Evolutionary conservation across 2,113 vertebrate species (phyloP).

Genomic region (Paramisgurnus dabryanus): DNA sequence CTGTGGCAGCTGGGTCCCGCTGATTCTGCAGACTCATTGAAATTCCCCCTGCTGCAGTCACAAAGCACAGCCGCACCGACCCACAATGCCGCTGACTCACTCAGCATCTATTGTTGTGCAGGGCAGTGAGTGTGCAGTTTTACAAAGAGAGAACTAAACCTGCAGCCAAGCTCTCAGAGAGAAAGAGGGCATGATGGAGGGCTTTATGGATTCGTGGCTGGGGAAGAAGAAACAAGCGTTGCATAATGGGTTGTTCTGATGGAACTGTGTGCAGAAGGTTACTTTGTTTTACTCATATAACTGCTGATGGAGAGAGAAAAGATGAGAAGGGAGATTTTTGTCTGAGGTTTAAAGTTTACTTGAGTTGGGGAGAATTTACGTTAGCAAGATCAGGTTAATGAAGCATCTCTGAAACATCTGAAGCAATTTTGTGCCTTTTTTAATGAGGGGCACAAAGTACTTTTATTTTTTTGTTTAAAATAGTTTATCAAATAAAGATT

Average conservation of each 20-base stretch:
- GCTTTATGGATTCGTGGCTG: slow-evolving; percentile 17
- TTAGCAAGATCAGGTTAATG: not conserved
- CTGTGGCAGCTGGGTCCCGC: slow-evolving; percentile 11
- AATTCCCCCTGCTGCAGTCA: slow-evolving; percentile 58
- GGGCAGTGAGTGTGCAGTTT: slow-evolving; percentile 47
- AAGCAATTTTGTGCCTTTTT: too few relatives aligned
- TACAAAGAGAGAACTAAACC: slow-evolving; percentile 19
- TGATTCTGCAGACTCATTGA: slow-evolving; percentile 62
- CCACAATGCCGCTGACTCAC: slow-evolving; percentile 54
- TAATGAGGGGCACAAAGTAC: not conserved
- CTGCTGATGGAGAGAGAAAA: slow-evolving; percentile 33
- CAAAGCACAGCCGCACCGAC: slow-evolving; percentile 48
- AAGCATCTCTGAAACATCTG: too few relatives aligned
- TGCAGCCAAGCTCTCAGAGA: slow-evolving; percentile 24
- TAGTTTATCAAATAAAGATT: too few relatives aligned
- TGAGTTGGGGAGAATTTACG: not conserved
- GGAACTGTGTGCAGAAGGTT: slow-evolving; percentile 36
- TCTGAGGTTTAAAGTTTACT: not conserved
- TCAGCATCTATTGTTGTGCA: slow-evolving; percentile 42
- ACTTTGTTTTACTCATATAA: slow-evolving; percentile 25
- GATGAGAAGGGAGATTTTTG: not conserved
- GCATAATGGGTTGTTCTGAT: slow-evolving; percentile 17
- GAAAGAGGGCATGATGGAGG: slow-evolving; percentile 28
- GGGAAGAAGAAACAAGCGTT: not conserved
- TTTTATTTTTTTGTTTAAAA: too few relatives aligned